phyloP scores from a whole-genome alignment of 2,888 invertebrate genomes.

The Megaustenia siamemsis region DNA sequence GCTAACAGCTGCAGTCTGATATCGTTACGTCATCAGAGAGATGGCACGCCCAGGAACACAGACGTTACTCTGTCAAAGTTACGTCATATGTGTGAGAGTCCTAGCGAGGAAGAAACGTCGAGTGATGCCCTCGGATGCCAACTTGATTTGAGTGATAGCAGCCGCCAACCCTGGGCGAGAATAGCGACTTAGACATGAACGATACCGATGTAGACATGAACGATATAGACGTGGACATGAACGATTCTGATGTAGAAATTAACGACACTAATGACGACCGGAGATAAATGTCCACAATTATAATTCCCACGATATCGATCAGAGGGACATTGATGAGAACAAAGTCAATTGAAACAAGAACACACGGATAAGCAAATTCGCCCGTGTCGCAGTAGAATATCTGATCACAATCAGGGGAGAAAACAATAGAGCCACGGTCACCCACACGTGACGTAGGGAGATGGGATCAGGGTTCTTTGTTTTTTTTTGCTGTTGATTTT shows the following conservation, averaged over 20 bases:
- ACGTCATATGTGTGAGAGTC: not conserved
- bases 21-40: not conserved
- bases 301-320: too few relatives aligned
- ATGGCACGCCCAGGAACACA: not conserved
- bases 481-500: too few relatives aligned
- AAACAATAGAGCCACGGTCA: too few relatives aligned
- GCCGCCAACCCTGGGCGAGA: not conserved
- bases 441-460: too few relatives aligned
- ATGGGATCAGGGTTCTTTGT: too few relatives aligned
- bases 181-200: conserved; percentile 37
- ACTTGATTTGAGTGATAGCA: not conserved
- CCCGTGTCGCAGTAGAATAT: too few relatives aligned
- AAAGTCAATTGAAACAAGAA: too few relatives aligned
- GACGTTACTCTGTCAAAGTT: not conserved
- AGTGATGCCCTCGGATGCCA: not conserved
- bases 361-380: too few relatives aligned
- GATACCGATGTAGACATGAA: conserved; percentile 5
- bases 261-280: too few relatives aligned
- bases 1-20: not conserved
- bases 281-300: too few relatives aligned
- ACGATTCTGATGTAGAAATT: not conserved
- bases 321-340: too few relatives aligned
- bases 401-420: too few relatives aligned
- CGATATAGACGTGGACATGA: not conserved
- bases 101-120: not conserved